These are phyloP conservation scores for Lacanobia oleracea DNA, from an alignment of 2,888 invertebrate species.

Conservation along the genomic window DNA sequence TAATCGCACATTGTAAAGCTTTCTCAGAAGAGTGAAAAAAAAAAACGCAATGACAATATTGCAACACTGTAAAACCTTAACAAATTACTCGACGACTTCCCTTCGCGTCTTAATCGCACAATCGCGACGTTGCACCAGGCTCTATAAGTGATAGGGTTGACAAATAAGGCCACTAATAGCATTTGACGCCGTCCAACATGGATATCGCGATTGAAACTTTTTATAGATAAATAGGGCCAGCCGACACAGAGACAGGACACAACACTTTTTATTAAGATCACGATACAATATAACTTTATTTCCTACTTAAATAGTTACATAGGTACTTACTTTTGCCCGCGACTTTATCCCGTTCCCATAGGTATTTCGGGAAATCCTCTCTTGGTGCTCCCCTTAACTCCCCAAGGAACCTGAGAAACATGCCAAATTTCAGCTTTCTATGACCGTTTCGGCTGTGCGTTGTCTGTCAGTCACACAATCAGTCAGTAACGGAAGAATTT, in stretches of 20 bases:
- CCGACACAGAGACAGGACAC: neutral
- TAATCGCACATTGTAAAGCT: neutral
- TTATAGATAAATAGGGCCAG: neutral
- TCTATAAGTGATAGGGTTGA: slow-evolving; percentile 35
- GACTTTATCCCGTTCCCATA: no score
- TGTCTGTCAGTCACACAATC: no score
- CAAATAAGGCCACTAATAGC: slow-evolving; percentile 60
- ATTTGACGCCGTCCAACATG: slow-evolving; percentile 50
- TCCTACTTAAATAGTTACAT: no score
- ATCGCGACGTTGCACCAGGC: slow-evolving; percentile 14
- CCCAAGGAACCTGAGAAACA: no score
- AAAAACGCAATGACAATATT: slow-evolving; percentile 7
- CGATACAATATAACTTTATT: neutral
- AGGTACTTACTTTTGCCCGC: no score
- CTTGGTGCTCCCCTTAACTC: no score
- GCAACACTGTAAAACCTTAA: neutral
- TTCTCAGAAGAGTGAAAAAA: neutral
- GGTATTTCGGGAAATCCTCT: no score
- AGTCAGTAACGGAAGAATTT: no score
- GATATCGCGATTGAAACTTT: slow-evolving; percentile 20
- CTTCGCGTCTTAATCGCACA: slow-evolving; percentile 19
- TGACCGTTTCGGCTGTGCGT: no score
- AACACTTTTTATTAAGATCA: neutral
- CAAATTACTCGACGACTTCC: neutral
- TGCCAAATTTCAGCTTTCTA: no score